These are phyloP conservation scores for Callinectes sapidus DNA, from an alignment of 2,888 invertebrate genomes.

Conservation along the genomic window DNA sequence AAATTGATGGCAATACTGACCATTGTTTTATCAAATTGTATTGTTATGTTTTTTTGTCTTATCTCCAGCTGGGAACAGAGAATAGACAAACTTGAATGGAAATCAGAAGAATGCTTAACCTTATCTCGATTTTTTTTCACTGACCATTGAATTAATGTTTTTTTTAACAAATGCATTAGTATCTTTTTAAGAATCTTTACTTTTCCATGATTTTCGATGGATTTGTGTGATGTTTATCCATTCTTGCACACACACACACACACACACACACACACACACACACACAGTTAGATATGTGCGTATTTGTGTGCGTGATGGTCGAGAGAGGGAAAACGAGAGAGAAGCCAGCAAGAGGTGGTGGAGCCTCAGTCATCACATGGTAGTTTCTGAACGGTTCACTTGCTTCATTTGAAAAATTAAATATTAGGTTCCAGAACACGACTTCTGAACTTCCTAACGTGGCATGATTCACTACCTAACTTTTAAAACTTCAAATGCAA, in stretches of 20 bases:
- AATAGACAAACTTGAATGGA: background rate
- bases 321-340: slow-evolving; percentile 3
- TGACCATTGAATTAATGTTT: background rate
- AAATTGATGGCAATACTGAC: background rate
- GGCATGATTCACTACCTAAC: slow-evolving; percentile 28
- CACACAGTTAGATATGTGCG: background rate
- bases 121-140: background rate
- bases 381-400: slow-evolving; percentile 13
- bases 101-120: background rate
- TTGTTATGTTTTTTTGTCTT: background rate
- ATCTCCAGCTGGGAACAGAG: background rate
- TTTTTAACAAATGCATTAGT: background rate
- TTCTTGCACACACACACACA: background rate
- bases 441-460: slow-evolving; percentile 16
- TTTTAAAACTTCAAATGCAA: background rate
- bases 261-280: background rate
- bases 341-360: background rate
- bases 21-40: background rate
- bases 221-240: background rate
- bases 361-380: slow-evolving; percentile 5
- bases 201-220: background rate
- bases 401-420: background rate
- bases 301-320: background rate
- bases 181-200: background rate
- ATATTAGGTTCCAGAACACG: background rate